Evolutionary conservation across 2,888 invertebrate genomes (phyloP).

Genomic region (Eupithecia subfuscata): DNA sequence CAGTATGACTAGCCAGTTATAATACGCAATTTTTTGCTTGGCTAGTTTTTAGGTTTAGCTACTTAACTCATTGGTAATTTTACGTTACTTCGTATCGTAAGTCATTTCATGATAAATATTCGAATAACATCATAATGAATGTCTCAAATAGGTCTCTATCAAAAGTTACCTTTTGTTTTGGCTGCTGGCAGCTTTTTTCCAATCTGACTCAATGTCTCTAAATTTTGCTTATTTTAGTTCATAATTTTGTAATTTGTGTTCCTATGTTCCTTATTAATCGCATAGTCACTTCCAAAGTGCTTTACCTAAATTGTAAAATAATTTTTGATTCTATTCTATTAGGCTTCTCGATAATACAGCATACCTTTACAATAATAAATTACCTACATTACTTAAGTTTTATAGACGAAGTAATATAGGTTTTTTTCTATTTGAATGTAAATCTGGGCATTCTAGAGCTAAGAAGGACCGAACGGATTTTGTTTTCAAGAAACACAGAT

Average conservation of each 20-base stretch:
- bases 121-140: background rate
- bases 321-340: background rate
- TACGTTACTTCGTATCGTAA: background rate
- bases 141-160: constrained; percentile 9
- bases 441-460: constrained; percentile 20
- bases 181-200: constrained; percentile 44
- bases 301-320: background rate
- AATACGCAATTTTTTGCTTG: background rate
- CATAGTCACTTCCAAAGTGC: constrained; percentile 1
- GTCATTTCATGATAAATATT: constrained; percentile 1
- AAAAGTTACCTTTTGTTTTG: constrained; percentile 33
- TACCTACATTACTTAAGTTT: background rate
- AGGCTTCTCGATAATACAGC: background rate
- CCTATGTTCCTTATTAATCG: background rate
- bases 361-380: background rate
- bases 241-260: constrained; percentile 19
- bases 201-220: constrained; percentile 18
- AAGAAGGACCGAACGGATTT: constrained; percentile 11
- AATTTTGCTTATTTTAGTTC: constrained; percentile 15
- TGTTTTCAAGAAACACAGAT: constrained; percentile 9
- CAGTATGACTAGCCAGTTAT: background rate
- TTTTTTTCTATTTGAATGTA: constrained; percentile 7
- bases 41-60: background rate
- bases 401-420: no score
- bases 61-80: background rate